Evolutionary conservation across 2,888 invertebrate species (phyloP).

Genomic region (Erebia palarica): DNA sequence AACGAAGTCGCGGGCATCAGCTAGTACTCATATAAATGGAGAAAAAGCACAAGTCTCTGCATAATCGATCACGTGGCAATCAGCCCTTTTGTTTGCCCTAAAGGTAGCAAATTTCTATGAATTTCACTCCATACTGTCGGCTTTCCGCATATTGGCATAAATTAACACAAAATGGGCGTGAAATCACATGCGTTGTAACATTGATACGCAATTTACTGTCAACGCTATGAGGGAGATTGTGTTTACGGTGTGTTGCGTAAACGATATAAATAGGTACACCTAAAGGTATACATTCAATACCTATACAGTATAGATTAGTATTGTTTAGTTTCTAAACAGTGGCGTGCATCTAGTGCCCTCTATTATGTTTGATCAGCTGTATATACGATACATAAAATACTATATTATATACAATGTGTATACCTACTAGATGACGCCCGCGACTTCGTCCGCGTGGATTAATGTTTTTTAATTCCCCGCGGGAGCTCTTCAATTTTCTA

Average conservation of each 20-base stretch:
- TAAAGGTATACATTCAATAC: neutral
- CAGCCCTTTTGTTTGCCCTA: neutral
- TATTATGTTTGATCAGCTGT: too few relatives aligned
- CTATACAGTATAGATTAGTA: neutral
- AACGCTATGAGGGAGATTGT: constrained; percentile 41
- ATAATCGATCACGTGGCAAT: neutral
- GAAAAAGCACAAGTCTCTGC: too few relatives aligned
- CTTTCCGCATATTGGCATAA: constrained; percentile 44
- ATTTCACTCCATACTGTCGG: constrained; percentile 27
- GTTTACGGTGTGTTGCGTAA: constrained; percentile 15
- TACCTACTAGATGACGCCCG: too few relatives aligned
- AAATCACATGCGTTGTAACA: constrained; percentile 60
- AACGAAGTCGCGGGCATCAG: too few relatives aligned
- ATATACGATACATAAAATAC: too few relatives aligned
- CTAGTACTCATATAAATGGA: too few relatives aligned
- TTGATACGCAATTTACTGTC: constrained; percentile 58
- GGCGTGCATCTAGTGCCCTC: too few relatives aligned
- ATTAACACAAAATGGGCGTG: constrained; percentile 59
- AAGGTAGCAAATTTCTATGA: constrained; percentile 27
- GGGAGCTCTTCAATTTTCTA: too few relatives aligned
- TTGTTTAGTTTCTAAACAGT: too few relatives aligned
- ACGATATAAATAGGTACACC: neutral
- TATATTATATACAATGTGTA: too few relatives aligned
- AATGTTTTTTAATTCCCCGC: too few relatives aligned
- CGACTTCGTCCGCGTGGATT: too few relatives aligned